phyloP scores from a whole-genome alignment of 1,140 invertebrate species.

The Trichomalopsis sarcophagae region DNA sequence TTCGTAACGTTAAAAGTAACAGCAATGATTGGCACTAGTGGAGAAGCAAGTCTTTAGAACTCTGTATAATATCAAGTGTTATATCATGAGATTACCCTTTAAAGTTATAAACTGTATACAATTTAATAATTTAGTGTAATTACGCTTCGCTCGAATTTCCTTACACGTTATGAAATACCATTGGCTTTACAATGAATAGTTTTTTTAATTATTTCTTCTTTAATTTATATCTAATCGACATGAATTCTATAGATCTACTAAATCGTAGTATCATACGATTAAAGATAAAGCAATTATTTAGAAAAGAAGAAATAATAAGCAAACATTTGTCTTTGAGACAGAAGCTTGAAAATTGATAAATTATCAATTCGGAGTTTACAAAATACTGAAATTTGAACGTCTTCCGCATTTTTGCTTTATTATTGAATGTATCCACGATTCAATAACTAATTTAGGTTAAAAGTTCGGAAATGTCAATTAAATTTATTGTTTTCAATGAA shows the following conservation, averaged over 20 bases:
- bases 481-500: slow-evolving; percentile 40
- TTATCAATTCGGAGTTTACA: not conserved
- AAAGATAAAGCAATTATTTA: not conserved
- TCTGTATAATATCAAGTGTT: not conserved
- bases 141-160: not conserved
- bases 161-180: not conserved
- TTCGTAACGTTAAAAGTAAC: not conserved
- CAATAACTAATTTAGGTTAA: not conserved
- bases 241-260: not conserved
- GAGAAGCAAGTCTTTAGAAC: not conserved
- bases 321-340: not conserved
- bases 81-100: not conserved
- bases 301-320: not conserved
- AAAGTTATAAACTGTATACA: not conserved
- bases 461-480: not conserved
- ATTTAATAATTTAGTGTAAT: slow-evolving; percentile 10
- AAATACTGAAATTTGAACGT: not conserved
- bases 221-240: too few species aligned
- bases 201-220: not conserved
- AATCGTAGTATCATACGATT: not conserved
- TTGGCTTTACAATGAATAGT: not conserved
- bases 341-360: not conserved
- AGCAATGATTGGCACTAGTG: not conserved
- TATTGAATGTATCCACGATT: too few species aligned
- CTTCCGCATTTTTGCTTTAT: not conserved